Evolutionary conservation across 53 echinoderm and acorn worm genomes (phyloP).

Genomic region (Zoroaster sp.): DNA sequence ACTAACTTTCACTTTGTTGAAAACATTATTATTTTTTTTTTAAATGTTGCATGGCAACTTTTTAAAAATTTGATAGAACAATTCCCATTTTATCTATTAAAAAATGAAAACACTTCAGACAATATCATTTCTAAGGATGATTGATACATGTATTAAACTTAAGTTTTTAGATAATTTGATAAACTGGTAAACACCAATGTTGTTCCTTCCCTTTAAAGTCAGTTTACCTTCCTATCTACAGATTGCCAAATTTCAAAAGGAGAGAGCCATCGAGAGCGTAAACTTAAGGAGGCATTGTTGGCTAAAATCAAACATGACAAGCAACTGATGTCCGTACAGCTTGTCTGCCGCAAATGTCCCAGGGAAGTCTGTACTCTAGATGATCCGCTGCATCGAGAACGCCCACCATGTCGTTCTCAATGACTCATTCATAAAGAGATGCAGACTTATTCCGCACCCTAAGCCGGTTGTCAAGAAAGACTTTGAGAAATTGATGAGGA

Average conservation of each 20-base stretch:
- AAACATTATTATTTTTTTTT: no score
- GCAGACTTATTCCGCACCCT: background rate
- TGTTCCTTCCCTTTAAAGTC: background rate
- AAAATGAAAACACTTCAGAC: no score
- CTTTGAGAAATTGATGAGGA: slow-evolving; percentile 17
- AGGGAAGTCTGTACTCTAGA: slow-evolving; percentile 32
- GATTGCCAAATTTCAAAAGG: slow-evolving; percentile 38
- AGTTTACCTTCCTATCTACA: background rate
- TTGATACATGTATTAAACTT: no score
- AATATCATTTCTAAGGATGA: no score
- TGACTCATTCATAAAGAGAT: slow-evolving; percentile 19
- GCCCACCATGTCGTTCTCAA: slow-evolving; percentile 63
- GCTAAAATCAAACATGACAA: background rate
- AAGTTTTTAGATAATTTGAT: no score
- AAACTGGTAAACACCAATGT: no score
- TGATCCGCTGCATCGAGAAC: slow-evolving; percentile 68
- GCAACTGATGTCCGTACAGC: background rate
- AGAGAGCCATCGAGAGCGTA: background rate
- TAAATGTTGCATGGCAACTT: no score
- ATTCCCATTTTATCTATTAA: no score
- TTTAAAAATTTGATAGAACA: no score
- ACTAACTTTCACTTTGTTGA: no score
- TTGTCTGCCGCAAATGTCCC: slow-evolving; percentile 70
- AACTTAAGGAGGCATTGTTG: background rate
- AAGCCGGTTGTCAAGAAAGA: slow-evolving; percentile 11